Percentiles rank a stretch among this genome's conserved stretches.
These are phyloP conservation scores for Polyommatus icarus DNA, from an alignment of 2,888 invertebrate genomes.

Conservation along the genomic window DNA sequence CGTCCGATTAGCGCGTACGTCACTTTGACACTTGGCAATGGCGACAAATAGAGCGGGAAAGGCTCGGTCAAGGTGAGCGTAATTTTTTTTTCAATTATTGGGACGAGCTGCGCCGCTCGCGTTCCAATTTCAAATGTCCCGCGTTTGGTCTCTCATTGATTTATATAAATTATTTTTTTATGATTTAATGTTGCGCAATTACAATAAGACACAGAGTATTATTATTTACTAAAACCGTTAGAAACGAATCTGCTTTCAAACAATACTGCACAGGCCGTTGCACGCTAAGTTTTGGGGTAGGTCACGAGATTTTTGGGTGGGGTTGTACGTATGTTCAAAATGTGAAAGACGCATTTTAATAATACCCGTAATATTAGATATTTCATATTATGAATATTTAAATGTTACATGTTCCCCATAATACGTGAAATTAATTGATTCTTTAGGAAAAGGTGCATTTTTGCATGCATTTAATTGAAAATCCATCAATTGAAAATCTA, in stretches of 20 bases:
- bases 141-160: not conserved
- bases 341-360: too few relatives aligned
- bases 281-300: not conserved
- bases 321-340: not conserved
- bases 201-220: constrained; percentile 25
- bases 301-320: not conserved
- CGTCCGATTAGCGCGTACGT: constrained; percentile 65
- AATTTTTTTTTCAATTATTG: constrained; percentile 38
- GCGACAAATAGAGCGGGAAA: constrained; percentile 55
- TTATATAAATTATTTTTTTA: constrained; percentile 22
- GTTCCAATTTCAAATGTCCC: constrained; percentile 17
- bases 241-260: not conserved
- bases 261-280: not conserved
- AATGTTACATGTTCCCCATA: too few relatives aligned
- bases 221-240: not conserved
- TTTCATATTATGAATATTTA: too few relatives aligned
- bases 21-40: constrained; percentile 71
- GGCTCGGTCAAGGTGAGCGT: constrained; percentile 65
- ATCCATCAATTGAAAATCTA: too few relatives aligned
- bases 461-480: too few relatives aligned
- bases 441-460: too few relatives aligned
- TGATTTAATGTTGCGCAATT: constrained; percentile 30
- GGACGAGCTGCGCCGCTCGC: constrained; percentile 3
- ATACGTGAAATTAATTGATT: too few relatives aligned
- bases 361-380: too few relatives aligned